Base-by-base conservation (phyloP, 2,888 invertebrate genomes). In the Chrysotoxum bicinctum region DNA sequence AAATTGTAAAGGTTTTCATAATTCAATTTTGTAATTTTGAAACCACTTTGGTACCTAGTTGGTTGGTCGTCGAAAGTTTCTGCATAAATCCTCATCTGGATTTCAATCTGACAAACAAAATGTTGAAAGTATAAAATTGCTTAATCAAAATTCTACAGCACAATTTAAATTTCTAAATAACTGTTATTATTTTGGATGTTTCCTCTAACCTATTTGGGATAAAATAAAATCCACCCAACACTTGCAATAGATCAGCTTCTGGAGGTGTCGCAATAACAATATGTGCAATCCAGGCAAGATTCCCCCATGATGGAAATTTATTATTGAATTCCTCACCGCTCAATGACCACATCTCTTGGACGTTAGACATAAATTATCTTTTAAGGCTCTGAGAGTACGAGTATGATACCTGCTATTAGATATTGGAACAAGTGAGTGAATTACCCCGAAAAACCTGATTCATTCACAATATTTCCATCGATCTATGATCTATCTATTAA, bases 361-460 rank as follows among this genome's bases (percentile, higher is more conserved):
- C n/a, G n/a, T 23, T 23, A 68, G 10, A 74, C 19, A 43, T 43
- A 21, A 48, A 30, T 16, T 60, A 52, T 9, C 30, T 40, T 43
- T 40, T 37, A 40, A 58, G n/a, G 3, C 26, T 43, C 62, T 26
- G 9, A 19, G 32, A 21, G 10, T 69, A 56, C 14, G 48, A 66
- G 10, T 69, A 56, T 16, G 48, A 66, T 64, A 66, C 21, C 32
- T 26, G 21, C 48, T 26, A 40, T 40, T 56, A 64, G 4, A 56
- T 35, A 56, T 40, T 54, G 26, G 26, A 26, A 26, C 50, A 7
- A 74, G 37, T 58, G 52, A 62, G 48, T 76, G 64, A 81, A 23
- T 81, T 68, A 73, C 68, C 73, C 62, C 69, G 73, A 79, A 70
- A 73, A 84, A 84, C 83, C 74, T 21, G 79, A 62, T 52, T 32